Conservation (phyloP, 2,888 invertebrate species). For the Heliconius ismenius region DNA sequence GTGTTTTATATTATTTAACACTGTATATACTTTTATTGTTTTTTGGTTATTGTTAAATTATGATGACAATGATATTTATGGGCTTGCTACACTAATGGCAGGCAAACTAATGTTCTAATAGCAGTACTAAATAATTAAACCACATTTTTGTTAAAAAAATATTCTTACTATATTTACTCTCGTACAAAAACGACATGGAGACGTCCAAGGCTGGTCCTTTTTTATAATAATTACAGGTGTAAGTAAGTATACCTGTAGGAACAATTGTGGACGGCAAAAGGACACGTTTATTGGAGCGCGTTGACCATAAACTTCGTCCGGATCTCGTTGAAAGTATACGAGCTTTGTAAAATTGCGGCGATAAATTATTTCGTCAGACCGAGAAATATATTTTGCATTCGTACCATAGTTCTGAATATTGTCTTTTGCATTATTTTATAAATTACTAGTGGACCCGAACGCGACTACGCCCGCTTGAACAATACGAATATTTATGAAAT, state of each 20-base stretch:
- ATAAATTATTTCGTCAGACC: background rate
- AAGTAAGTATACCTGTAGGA: background rate
- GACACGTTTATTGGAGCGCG: constrained; percentile 1
- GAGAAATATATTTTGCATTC: background rate
- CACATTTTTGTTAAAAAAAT: background rate
- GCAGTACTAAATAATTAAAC: background rate
- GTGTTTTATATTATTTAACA: no score
- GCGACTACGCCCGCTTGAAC: no score
- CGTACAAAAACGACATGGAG: no score
- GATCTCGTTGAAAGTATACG: constrained; percentile 20
- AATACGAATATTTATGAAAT: no score
- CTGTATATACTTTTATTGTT: no score
- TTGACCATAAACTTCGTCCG: constrained; percentile 14
- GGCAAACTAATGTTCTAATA: background rate
- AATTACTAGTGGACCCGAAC: no score
- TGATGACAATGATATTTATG: no score
- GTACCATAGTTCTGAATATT: background rate
- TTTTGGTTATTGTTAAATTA: no score
- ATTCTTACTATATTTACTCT: no score
- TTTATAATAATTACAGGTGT: constrained; percentile 1
- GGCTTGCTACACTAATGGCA: background rate
- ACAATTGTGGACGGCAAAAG: background rate
- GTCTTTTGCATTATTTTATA: background rate
- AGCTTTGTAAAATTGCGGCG: constrained; percentile 9
- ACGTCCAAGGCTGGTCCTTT: background rate